phyloP scores from a whole-genome alignment of 2,797 vertebrate species.

The Mormyrus proboscirostris region DNA sequence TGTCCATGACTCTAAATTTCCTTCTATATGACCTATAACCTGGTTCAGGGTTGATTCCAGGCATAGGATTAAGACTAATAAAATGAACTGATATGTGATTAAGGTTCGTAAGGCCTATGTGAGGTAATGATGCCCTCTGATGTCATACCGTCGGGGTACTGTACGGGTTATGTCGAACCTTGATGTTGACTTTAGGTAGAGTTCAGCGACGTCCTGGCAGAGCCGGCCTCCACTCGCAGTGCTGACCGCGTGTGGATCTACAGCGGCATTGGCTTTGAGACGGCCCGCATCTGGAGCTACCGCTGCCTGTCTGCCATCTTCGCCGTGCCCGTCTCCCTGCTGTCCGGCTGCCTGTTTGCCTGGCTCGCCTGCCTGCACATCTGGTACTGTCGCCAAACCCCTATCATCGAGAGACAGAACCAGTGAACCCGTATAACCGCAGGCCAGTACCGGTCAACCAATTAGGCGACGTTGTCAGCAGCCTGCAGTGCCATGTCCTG shows the following conservation, averaged over 20 bases:
- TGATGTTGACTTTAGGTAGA: constrained; percentile 52
- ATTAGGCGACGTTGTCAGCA: neutral
- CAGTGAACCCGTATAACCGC: neutral
- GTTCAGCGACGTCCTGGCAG: constrained; percentile 65
- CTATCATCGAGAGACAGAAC: neutral
- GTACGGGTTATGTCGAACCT: neutral
- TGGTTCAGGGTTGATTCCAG: neutral
- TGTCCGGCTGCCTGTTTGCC: constrained; percentile 63
- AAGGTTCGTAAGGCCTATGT: neutral
- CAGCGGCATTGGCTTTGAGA: constrained; percentile 62
- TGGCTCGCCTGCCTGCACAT: constrained; percentile 65
- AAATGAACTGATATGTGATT: neutral
- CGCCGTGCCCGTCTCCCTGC: constrained; percentile 63
- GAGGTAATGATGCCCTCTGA: neutral
- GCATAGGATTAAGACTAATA: neutral
- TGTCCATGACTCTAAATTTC: neutral
- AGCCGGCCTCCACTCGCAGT: constrained; percentile 55
- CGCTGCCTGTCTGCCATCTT: constrained; percentile 62
- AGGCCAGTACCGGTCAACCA: neutral
- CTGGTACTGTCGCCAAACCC: constrained; percentile 49
- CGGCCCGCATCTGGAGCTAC: constrained; percentile 63
- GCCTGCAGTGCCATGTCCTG: neutral
- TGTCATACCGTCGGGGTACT: neutral
- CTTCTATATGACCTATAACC: neutral
- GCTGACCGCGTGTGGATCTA: constrained; percentile 63